Evolutionary conservation across 2,797 vertebrate species (phyloP).

Genomic region (Geotrypetes seraphini): DNA sequence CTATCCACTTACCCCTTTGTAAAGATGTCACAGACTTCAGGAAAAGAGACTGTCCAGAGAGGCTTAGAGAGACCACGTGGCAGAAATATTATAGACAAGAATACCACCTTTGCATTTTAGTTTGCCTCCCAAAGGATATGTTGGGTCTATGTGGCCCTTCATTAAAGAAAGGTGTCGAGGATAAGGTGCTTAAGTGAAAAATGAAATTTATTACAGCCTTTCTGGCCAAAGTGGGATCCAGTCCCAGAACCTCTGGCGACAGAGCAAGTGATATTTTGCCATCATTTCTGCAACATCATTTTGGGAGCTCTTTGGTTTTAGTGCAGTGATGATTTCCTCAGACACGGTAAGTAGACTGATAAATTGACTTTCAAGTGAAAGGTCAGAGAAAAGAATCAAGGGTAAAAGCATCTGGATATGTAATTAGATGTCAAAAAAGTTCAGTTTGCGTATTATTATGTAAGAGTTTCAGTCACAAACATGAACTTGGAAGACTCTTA

Average conservation of each 20-base stretch:
- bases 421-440: conserved; percentile 40
- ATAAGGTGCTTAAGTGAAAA: background rate
- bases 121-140: too few species aligned
- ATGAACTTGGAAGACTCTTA: conserved; percentile 34
- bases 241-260: background rate
- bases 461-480: conserved; percentile 34
- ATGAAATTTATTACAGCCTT: background rate
- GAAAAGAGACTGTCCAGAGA: too few species aligned
- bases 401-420: conserved; percentile 56
- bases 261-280: conserved; percentile 15
- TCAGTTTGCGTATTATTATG: conserved; percentile 28
- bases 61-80: too few species aligned
- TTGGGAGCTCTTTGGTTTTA: conserved; percentile 22
- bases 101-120: too few species aligned
- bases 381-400: conserved; percentile 37
- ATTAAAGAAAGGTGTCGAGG: background rate
- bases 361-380: conserved; percentile 56
- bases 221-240: too few species aligned
- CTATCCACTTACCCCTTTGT: too few species aligned
- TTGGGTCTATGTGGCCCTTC: background rate
- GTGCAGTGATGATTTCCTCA: conserved; percentile 55
- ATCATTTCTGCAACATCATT: conserved; percentile 8
- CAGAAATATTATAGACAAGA: too few species aligned
- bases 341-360: conserved; percentile 48
- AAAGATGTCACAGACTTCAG: too few species aligned